Percentiles rank a stretch among this genome's conserved stretches.
Evolutionary conservation across 2,888 invertebrate genomes (phyloP).

Genomic region (Andrena bicolor): DNA sequence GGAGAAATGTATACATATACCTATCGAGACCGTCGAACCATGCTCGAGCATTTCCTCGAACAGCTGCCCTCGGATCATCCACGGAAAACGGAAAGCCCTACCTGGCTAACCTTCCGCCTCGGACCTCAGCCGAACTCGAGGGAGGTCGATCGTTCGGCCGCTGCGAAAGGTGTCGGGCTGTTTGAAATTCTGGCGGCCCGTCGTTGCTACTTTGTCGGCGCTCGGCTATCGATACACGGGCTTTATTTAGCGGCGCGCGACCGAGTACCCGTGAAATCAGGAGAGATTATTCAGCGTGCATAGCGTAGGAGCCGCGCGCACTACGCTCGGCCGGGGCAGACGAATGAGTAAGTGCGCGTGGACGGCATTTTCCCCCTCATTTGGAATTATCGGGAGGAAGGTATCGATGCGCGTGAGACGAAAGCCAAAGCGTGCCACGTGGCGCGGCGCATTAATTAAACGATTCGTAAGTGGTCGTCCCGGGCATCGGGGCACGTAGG

Average conservation of each 20-base stretch:
- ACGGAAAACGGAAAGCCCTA: not conserved
- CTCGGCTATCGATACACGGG: slow-evolving; percentile 8
- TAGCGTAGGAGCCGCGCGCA: slow-evolving; percentile 36
- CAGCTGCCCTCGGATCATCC: no score
- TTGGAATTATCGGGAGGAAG: slow-evolving; percentile 71
- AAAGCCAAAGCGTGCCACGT: slow-evolving; percentile 75
- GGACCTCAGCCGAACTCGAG: not conserved
- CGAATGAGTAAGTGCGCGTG: slow-evolving; percentile 59
- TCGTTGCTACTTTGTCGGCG: slow-evolving; percentile 42
- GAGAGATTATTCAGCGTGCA: slow-evolving; percentile 60
- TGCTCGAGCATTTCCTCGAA: no score
- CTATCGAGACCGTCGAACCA: not conserved
- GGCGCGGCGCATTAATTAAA: slow-evolving; percentile 79
- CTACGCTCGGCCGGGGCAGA: slow-evolving; percentile 15
- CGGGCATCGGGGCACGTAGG: slow-evolving; percentile 69
- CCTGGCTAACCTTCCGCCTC: not conserved
- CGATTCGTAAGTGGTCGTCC: slow-evolving; percentile 74
- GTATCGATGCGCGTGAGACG: slow-evolving; percentile 74
- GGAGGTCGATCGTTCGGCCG: not conserved
- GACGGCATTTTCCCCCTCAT: slow-evolving; percentile 63
- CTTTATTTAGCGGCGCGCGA: slow-evolving; percentile 35
- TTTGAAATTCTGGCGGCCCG: slow-evolving; percentile 35
- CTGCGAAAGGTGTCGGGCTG: not conserved
- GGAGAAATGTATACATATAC: not conserved
- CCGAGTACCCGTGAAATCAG: slow-evolving; percentile 28